Conservation (phyloP, 2,888 invertebrate species). For the Salpingus planirostris region DNA sequence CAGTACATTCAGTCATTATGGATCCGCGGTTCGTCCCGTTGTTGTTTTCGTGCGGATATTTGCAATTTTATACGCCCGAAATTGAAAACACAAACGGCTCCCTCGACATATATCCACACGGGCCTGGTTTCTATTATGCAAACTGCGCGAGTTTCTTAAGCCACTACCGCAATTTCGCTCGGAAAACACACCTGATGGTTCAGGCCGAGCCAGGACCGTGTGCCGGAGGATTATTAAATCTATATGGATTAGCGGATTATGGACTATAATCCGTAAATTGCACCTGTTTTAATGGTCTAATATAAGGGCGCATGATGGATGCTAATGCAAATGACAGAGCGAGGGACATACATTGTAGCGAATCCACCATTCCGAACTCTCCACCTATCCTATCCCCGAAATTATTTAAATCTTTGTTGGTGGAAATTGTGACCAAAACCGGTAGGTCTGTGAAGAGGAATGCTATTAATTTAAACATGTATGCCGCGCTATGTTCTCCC, state of each 20-base stretch:
- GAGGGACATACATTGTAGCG: too few species aligned
- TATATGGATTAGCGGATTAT: slow-evolving; percentile 20
- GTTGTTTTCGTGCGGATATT: slow-evolving; percentile 2
- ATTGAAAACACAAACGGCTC: slow-evolving; percentile 18
- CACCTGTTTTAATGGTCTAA: slow-evolving; percentile 18
- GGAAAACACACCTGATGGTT: slow-evolving; percentile 23
- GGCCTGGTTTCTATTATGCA: slow-evolving; percentile 26
- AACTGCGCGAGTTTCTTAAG: slow-evolving; percentile 22
- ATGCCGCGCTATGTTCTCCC: slow-evolving; percentile 5
- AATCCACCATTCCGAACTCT: too few species aligned
- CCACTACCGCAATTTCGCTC: slow-evolving; percentile 20
- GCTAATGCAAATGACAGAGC: too few species aligned
- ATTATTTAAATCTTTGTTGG: too few species aligned
- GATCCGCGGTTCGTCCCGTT: neutral
- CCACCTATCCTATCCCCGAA: too few species aligned
- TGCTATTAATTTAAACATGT: slow-evolving; percentile 8
- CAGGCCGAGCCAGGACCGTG: neutral
- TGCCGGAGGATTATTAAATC: slow-evolving; percentile 22
- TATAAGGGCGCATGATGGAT: too few species aligned
- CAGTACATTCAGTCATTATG: slow-evolving; percentile 1
- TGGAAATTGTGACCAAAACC: too few species aligned
- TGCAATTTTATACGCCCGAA: slow-evolving; percentile 14
- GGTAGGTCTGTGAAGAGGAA: neutral
- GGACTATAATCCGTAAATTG: slow-evolving; percentile 20
- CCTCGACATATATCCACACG: slow-evolving; percentile 14